Conservation (phyloP, 2,888 invertebrate genomes). For the Luperina nickerlii region DNA sequence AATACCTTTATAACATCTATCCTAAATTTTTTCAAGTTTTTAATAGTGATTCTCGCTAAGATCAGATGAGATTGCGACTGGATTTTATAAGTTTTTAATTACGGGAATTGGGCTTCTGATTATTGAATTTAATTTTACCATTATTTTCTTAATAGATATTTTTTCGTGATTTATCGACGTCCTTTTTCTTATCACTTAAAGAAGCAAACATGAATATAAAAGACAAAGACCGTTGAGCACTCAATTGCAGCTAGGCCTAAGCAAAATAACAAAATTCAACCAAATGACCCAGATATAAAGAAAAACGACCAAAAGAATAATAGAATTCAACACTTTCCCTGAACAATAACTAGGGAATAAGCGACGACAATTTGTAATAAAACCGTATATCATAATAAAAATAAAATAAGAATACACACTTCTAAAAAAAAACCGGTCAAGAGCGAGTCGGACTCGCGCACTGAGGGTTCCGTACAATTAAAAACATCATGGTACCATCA, state of each 20-base stretch:
- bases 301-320: conserved; percentile 24
- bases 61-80: too few relatives aligned
- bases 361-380: conserved; percentile 60
- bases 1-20: too few relatives aligned
- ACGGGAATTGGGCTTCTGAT: not conserved
- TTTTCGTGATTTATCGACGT: not conserved
- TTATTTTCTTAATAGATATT: not conserved
- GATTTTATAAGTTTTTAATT: too few relatives aligned
- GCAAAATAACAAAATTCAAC: not conserved
- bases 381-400: conserved; percentile 61
- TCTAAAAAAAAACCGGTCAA: conserved; percentile 29
- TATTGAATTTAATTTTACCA: not conserved
- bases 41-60: too few relatives aligned
- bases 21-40: too few relatives aligned
- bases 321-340: conserved; percentile 38
- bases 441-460: too few relatives aligned
- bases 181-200: not conserved
- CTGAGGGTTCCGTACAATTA: too few relatives aligned
- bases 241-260: not conserved
- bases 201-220: not conserved
- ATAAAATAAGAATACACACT: conserved; percentile 63
- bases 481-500: too few relatives aligned
- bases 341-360: conserved; percentile 50
- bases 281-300: conserved; percentile 24
- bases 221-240: not conserved